A percentile compares a stretch with the other conserved stretches of the same genome.
phyloP scores from a whole-genome alignment of 1,140 invertebrate species.

The Ostrea denselamellosa region DNA sequence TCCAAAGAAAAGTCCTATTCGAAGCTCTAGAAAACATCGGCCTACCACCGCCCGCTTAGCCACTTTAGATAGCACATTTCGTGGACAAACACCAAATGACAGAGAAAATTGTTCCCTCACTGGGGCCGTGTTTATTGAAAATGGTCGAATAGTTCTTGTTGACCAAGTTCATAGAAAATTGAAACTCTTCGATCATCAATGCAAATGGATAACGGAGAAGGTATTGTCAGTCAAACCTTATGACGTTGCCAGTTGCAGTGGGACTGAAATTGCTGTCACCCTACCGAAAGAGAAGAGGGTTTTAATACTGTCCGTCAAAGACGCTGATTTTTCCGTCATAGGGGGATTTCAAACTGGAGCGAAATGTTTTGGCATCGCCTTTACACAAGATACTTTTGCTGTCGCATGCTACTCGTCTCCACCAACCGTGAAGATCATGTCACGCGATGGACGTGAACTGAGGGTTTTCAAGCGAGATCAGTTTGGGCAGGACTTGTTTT shows the following conservation, averaged over 20 bases:
- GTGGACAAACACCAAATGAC: constrained; percentile 53
- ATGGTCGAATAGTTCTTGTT: constrained; percentile 56
- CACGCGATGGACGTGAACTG: constrained; percentile 56
- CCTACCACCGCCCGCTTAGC: constrained; percentile 15
- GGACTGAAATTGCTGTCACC: constrained; percentile 56
- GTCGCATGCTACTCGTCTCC: constrained; percentile 60
- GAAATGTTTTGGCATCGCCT: constrained; percentile 59
- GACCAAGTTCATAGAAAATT: constrained; percentile 60
- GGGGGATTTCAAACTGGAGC: constrained; percentile 51
- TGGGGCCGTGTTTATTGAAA: constrained; percentile 53
- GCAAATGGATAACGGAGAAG: constrained; percentile 57
- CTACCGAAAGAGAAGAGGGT: constrained; percentile 60
- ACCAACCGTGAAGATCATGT: constrained; percentile 57
- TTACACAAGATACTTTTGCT: constrained; percentile 53
- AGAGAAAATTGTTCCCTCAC: constrained; percentile 57
- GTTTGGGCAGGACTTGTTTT: constrained; percentile 59
- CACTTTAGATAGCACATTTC: constrained; percentile 36
- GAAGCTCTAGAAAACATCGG: not conserved
- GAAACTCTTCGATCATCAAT: constrained; percentile 59
- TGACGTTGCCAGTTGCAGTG: constrained; percentile 50
- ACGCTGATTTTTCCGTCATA: constrained; percentile 34
- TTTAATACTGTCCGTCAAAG: constrained; percentile 47
- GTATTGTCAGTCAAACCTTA: constrained; percentile 58
- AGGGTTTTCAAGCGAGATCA: constrained; percentile 51
- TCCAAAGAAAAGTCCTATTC: not conserved